A percentile compares a stretch with the other conserved stretches of the same genome.
These are phyloP conservation scores for Centropus unirufus DNA, from an alignment of 2,113 vertebrate species.

Conservation along the genomic window DNA sequence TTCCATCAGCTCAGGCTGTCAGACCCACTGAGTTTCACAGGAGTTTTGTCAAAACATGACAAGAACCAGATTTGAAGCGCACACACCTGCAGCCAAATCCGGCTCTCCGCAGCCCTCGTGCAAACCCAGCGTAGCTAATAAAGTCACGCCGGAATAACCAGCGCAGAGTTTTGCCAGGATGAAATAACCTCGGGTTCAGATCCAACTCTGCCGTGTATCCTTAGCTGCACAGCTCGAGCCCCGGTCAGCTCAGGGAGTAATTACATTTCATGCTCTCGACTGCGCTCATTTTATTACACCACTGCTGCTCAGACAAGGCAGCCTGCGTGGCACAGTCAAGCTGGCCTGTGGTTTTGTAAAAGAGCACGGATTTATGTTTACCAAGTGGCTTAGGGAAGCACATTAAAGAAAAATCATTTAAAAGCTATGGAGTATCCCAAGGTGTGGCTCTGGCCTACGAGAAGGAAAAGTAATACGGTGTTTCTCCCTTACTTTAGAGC, in stretches of 20 bases:
- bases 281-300: neutral
- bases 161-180: neutral
- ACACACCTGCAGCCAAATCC: neutral
- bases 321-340: neutral
- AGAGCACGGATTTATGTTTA: neutral
- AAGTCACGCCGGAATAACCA: neutral
- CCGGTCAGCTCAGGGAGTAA: neutral
- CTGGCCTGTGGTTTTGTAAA: neutral
- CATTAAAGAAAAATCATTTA: neutral
- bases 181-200: neutral
- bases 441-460: neutral
- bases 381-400: neutral
- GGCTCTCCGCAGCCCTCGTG: neutral
- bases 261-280: neutral
- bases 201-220: fast-evolving
- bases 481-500: neutral
- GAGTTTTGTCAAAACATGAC: neutral
- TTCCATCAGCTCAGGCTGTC: neutral
- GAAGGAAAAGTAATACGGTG: neutral
- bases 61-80: neutral
- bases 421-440: neutral
- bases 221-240: neutral
- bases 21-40: neutral
- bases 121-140: neutral
- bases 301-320: neutral